Conservation (phyloP, 2,797 vertebrate genomes). For the Melanotaenia boesemani region DNA sequence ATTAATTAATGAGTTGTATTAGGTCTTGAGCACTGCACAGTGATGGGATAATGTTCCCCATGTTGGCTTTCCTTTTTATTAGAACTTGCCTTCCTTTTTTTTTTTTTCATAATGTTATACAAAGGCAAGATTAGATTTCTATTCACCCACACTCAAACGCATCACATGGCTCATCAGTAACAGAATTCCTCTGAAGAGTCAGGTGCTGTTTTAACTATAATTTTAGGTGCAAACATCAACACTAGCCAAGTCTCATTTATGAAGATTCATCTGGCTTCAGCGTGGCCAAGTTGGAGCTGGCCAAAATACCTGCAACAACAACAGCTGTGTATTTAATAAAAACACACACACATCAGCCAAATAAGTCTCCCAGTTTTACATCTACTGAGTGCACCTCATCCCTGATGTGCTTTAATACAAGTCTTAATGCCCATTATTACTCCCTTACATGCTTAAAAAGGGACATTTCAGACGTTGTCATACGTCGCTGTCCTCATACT, state of each 20-base stretch:
- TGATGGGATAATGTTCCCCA: conserved; percentile 64
- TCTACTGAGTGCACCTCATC: conserved; percentile 31
- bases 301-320: conserved; percentile 43
- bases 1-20: conserved; percentile 84
- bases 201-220: conserved; percentile 34
- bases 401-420: conserved; percentile 41
- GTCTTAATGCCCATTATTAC: conserved; percentile 12
- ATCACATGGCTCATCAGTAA: conserved; percentile 21
- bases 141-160: neutral
- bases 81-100: conserved; percentile 15
- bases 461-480: no score
- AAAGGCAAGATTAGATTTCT: conserved; percentile 12
- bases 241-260: conserved; percentile 35
- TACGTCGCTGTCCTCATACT: no score
- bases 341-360: conserved; percentile 9
- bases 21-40: conserved; percentile 66
- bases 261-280: conserved; percentile 38
- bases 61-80: conserved; percentile 51
- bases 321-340: conserved; percentile 50
- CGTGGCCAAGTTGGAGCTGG: conserved; percentile 6
- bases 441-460: no score
- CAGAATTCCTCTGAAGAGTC: conserved; percentile 26
- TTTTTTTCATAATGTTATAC: conserved; percentile 25
- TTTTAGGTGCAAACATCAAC: conserved; percentile 43
- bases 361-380: conserved; percentile 39